A percentile compares a stretch with the other conserved stretches of the same genome.
phyloP scores from a whole-genome alignment of 2,113 vertebrate species.

The Ellobius talpinus region DNA sequence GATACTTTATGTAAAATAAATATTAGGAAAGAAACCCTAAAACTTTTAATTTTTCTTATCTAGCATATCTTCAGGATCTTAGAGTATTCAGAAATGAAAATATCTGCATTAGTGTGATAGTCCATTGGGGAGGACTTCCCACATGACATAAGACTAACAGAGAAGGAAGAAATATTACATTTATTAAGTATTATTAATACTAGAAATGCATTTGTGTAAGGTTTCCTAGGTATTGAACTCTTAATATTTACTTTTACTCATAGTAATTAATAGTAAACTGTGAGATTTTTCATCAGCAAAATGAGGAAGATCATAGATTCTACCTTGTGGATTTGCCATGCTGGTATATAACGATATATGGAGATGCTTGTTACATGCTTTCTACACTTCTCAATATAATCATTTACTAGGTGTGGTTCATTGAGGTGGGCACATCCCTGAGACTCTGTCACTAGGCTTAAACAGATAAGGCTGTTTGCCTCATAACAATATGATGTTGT shows the following conservation, averaged over 20 bases:
- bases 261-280: neutral
- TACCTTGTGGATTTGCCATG: neutral
- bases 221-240: neutral
- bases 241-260: neutral
- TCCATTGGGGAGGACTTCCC: neutral
- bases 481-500: neutral
- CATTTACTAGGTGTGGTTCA: neutral
- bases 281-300: neutral
- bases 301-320: neutral
- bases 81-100: neutral
- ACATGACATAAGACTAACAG: neutral
- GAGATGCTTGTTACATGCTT: neutral
- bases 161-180: neutral
- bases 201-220: neutral
- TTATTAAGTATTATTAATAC: neutral
- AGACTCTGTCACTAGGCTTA: neutral
- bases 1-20: neutral
- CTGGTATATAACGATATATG: too few species aligned
- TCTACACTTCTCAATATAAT: neutral
- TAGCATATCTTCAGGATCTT: neutral
- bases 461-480: neutral
- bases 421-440: rapidly evolving
- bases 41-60: neutral
- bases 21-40: neutral
- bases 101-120: neutral